Conservation (phyloP, 1,140 invertebrate species). For the Goniozus legneri region DNA sequence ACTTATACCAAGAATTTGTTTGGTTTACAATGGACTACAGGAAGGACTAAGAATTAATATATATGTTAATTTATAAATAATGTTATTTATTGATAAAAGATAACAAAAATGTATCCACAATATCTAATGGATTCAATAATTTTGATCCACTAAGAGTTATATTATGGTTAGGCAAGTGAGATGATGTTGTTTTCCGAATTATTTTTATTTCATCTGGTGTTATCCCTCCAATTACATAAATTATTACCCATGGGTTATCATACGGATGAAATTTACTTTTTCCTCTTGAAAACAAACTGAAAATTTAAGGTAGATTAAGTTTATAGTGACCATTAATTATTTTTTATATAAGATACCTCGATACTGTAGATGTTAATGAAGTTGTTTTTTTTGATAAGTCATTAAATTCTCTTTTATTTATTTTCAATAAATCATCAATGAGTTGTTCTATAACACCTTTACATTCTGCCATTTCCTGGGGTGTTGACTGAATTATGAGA, state of each 20-base stretch:
- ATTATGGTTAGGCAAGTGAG: constrained; percentile 16
- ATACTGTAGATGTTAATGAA: constrained; percentile 34
- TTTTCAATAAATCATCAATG: constrained; percentile 53
- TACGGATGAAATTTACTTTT: constrained; percentile 53
- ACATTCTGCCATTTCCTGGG: constrained; percentile 44
- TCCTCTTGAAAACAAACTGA: constrained; percentile 42
- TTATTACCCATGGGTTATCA: constrained; percentile 58
- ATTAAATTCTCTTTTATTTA: constrained; percentile 49
- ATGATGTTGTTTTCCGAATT: constrained; percentile 31
- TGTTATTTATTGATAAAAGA: constrained; percentile 15
- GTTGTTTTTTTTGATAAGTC: constrained; percentile 51
- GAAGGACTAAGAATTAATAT: constrained; percentile 13
- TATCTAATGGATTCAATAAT: constrained; percentile 41
- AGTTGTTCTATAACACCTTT: constrained; percentile 56
- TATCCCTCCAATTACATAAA: constrained; percentile 61
- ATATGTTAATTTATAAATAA: constrained; percentile 28
- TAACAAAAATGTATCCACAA: constrained; percentile 41
- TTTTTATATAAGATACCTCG: no score
- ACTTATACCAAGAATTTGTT: constrained; percentile 24
- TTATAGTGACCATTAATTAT: no score
- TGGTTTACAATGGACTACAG: constrained; percentile 26
- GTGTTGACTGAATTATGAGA: constrained; percentile 35
- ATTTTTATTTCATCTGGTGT: constrained; percentile 56
- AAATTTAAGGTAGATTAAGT: neutral
- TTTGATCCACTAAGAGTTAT: constrained; percentile 45